A percentile compares a stretch with the other conserved stretches of the same genome.
Conservation (phyloP, 2,113 vertebrate species). For the Odocoileus hemionus region DNA sequence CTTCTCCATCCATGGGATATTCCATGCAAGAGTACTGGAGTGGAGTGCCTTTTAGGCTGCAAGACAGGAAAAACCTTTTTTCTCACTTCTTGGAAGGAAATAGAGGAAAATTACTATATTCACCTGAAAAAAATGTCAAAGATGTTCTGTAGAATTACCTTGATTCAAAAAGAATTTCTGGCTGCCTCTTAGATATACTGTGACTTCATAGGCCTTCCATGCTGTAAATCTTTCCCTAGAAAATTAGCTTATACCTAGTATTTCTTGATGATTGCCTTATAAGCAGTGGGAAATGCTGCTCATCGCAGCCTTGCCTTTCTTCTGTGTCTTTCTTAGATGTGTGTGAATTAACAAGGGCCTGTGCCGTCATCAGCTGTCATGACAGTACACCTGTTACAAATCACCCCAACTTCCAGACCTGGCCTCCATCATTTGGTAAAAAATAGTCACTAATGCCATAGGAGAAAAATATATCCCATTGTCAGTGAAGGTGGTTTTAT, state of each 20-base stretch:
- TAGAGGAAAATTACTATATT: background rate
- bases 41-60: background rate
- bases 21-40: background rate
- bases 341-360: background rate
- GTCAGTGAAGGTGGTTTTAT: background rate
- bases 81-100: background rate
- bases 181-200: background rate
- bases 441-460: background rate
- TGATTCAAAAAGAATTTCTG: background rate
- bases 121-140: background rate
- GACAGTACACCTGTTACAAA: background rate
- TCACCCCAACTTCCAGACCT: background rate
- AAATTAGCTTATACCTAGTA: background rate
- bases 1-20: background rate
- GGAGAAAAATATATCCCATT: background rate
- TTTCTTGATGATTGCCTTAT: background rate
- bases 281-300: background rate
- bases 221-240: background rate
- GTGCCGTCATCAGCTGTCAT: background rate
- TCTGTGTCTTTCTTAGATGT: background rate
- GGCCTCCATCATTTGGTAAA: background rate
- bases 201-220: background rate
- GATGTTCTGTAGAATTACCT: background rate
- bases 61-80: background rate
- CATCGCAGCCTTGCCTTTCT: background rate